Percentiles rank a stretch among this genome's conserved stretches.
phyloP scores from a whole-genome alignment of 2,888 invertebrate species.

The Corbicula japonica region DNA sequence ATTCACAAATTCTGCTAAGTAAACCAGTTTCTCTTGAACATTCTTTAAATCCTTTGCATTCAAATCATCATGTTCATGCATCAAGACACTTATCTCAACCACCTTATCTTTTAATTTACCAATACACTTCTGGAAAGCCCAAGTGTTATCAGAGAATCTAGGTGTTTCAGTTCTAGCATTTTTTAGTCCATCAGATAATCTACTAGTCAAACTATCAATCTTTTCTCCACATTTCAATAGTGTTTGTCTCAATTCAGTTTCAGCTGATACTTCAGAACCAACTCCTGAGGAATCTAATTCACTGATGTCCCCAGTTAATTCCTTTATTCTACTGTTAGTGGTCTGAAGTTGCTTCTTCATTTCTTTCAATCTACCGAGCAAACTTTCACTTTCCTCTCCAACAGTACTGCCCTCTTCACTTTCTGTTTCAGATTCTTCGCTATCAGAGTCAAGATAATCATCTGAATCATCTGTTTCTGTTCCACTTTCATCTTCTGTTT shows the following conservation, averaged over 20 bases:
- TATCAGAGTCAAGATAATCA: slow-evolving; percentile 64
- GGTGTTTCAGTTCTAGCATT: slow-evolving; percentile 60
- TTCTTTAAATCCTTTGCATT: slow-evolving; percentile 77
- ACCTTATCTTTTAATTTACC: slow-evolving; percentile 74
- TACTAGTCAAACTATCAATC: slow-evolving; percentile 70
- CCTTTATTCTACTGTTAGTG: slow-evolving; percentile 73
- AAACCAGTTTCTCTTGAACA: slow-evolving; percentile 74
- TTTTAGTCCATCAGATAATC: slow-evolving; percentile 69
- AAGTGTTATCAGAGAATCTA: slow-evolving; percentile 62
- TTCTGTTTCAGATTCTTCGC: slow-evolving; percentile 63
- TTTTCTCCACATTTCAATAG: slow-evolving; percentile 74
- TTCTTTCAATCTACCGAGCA: slow-evolving; percentile 74
- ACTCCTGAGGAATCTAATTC: slow-evolving; percentile 49
- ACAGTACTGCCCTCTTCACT: slow-evolving; percentile 57
- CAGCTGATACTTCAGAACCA: slow-evolving; percentile 50
- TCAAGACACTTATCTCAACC: slow-evolving; percentile 67
- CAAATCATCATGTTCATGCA: slow-evolving; percentile 76
- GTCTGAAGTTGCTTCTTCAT: slow-evolving; percentile 76
- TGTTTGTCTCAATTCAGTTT: slow-evolving; percentile 63
- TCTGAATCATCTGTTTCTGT: slow-evolving; percentile 70
- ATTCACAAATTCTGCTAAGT: slow-evolving; percentile 74
- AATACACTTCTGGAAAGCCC: slow-evolving; percentile 77
- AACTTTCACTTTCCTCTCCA: slow-evolving; percentile 58
- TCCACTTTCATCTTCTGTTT: slow-evolving; percentile 64
- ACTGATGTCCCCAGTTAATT: slow-evolving; percentile 68